A percentile compares a stretch with the other conserved stretches of the same genome.
phyloP scores from a whole-genome alignment of 2,113 vertebrate species.

The Microcebus murinus region DNA sequence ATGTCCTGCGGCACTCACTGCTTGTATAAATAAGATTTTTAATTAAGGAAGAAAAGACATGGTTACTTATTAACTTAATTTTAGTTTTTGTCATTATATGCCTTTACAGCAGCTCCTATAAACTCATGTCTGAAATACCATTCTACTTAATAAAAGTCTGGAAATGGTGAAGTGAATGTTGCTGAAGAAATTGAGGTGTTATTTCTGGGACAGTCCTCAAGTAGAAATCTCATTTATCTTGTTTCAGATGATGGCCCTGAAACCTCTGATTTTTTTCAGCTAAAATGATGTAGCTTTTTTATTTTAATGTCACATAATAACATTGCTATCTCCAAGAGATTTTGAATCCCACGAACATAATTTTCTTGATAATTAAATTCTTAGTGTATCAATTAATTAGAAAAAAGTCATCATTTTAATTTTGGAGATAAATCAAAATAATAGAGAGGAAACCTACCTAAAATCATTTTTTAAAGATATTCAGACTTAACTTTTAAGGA shows the following conservation, averaged over 20 bases:
- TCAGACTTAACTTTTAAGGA: neutral
- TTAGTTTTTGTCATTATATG: conserved; percentile 53
- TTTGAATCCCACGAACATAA: conserved; percentile 44
- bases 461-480: neutral
- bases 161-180: neutral
- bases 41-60: conserved; percentile 43
- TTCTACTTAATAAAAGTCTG: neutral
- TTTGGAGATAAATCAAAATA: conserved; percentile 68
- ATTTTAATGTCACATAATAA: conserved; percentile 74
- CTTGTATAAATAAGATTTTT: conserved; percentile 54
- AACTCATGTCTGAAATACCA: neutral
- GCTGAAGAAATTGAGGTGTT: conserved; percentile 61
- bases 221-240: conserved; percentile 69
- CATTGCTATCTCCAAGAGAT: conserved; percentile 57
- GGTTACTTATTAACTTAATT: conserved; percentile 42
- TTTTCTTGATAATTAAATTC: neutral
- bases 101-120: conserved; percentile 56
- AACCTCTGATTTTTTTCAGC: conserved; percentile 7
- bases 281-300: conserved; percentile 57
- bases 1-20: neutral
- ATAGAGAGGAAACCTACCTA: neutral
- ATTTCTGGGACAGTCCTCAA: conserved; percentile 62
- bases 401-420: conserved; percentile 67
- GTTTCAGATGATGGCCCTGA: conserved; percentile 66
- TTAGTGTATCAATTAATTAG: neutral